These are phyloP conservation scores for Eurystomus gularis DNA, from an alignment of 2,113 vertebrate genomes.

Conservation along the genomic window DNA sequence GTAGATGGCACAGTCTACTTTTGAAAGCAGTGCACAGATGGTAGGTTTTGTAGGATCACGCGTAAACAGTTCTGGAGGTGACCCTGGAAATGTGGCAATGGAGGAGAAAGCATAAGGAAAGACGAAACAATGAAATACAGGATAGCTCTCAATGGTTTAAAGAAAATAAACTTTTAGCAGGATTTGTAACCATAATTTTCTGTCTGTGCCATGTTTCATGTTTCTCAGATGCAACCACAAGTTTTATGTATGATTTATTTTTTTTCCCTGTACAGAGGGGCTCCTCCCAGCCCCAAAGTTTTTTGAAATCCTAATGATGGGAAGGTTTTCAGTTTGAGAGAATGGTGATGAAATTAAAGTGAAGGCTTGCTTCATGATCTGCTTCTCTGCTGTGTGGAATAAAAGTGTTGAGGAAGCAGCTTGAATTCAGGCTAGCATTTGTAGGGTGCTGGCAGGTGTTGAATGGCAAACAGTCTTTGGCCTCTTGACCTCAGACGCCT, in stretches of 20 bases:
- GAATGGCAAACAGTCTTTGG: background rate
- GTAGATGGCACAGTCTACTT: slow-evolving; percentile 19
- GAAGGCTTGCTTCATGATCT: background rate
- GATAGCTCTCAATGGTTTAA: background rate
- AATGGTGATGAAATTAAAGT: background rate
- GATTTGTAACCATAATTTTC: background rate
- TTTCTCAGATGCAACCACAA: background rate
- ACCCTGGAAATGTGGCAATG: background rate
- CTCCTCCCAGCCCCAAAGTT: background rate
- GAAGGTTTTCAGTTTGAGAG: background rate
- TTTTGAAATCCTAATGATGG: background rate
- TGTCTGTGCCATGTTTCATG: background rate
- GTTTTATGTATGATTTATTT: background rate
- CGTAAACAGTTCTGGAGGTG: background rate
- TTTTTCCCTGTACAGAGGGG: accelerated
- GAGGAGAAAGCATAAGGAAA: background rate
- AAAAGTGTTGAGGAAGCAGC: background rate
- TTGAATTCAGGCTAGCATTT: background rate
- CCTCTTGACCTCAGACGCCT: background rate
- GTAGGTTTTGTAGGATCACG: background rate
- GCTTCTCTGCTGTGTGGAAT: background rate
- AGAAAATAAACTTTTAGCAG: background rate
- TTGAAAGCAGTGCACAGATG: background rate
- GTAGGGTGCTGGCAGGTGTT: background rate
- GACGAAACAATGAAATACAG: background rate